phyloP scores from a whole-genome alignment of 2,888 invertebrate species.

The Graphium colonna region DNA sequence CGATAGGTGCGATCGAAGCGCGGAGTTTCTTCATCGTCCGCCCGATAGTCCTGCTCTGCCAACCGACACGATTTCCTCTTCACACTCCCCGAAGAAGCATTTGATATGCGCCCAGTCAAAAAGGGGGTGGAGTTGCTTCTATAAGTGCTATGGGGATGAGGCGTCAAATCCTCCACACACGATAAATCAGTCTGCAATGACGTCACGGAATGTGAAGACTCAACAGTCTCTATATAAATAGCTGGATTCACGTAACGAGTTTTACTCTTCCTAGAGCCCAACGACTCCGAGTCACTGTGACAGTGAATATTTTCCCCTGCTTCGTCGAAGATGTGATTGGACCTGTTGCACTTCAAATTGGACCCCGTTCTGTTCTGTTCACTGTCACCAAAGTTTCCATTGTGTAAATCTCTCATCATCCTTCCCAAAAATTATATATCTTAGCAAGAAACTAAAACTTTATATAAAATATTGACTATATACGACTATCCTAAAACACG shows the following conservation, averaged over 20 bases:
- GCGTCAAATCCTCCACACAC: slow-evolving; percentile 57
- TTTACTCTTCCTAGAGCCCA: slow-evolving; percentile 59
- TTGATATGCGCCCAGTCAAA: slow-evolving; percentile 59
- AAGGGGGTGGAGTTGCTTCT: slow-evolving; percentile 69
- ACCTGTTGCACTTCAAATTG: slow-evolving; percentile 42
- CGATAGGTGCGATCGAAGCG: slow-evolving; percentile 57
- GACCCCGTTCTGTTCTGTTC: slow-evolving; percentile 43
- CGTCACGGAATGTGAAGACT: slow-evolving; percentile 62
- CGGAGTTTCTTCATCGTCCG: slow-evolving; percentile 48
- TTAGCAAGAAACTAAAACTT: slow-evolving; percentile 19
- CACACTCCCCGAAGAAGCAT: slow-evolving; percentile 53
- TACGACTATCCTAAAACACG: not conserved
- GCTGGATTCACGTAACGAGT: slow-evolving; percentile 81
- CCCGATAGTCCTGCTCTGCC: slow-evolving; percentile 28
- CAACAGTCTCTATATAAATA: slow-evolving; percentile 78
- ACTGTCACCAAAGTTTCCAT: slow-evolving; percentile 63
- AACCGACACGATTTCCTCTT: slow-evolving; percentile 65
- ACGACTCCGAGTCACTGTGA: slow-evolving; percentile 67
- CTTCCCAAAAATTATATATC: slow-evolving; percentile 24
- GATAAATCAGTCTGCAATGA: slow-evolving; percentile 57
- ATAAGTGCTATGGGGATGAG: slow-evolving; percentile 67
- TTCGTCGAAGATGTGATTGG: slow-evolving; percentile 66
- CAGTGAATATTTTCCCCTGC: slow-evolving; percentile 69
- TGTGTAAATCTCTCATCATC: slow-evolving; percentile 58
- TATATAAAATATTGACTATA: slow-evolving; percentile 13